Evolutionary conservation across 2,113 vertebrate species (phyloP).

Genomic region (Corvus cornix): DNA sequence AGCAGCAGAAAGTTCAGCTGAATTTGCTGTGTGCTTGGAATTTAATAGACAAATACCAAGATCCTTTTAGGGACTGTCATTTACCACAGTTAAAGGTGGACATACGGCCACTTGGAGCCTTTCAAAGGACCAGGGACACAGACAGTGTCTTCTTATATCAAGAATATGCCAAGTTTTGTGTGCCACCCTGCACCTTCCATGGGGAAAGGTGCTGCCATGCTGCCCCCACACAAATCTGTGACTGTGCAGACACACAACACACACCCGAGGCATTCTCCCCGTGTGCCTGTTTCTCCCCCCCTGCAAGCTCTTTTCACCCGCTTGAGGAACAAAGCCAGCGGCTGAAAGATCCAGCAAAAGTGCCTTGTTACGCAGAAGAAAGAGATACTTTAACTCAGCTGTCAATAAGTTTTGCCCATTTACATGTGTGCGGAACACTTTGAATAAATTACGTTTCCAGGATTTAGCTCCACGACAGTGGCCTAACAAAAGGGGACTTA

Average conservation of each 20-base stretch:
- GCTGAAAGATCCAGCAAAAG: slow-evolving; percentile 28
- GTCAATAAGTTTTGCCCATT: slow-evolving; percentile 59
- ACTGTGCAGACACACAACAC: neutral
- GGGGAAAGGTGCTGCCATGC: neutral
- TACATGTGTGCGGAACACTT: slow-evolving; percentile 43
- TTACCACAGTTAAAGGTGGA: neutral
- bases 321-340: slow-evolving; percentile 26
- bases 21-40: slow-evolving; percentile 23
- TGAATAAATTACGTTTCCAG: slow-evolving; percentile 62
- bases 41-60: slow-evolving; percentile 4
- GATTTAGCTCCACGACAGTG: neutral
- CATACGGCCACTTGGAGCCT: neutral
- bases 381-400: slow-evolving; percentile 62
- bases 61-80: neutral
- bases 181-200: rapidly evolving
- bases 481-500: slow-evolving; percentile 41
- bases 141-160: rapidly evolving
- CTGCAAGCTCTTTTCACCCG: neutral
- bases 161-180: neutral
- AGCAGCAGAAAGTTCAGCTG: slow-evolving; percentile 51
- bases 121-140: neutral
- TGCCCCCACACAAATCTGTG: neutral
- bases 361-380: slow-evolving; percentile 42
- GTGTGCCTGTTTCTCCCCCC: neutral
- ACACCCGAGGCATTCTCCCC: neutral